phyloP scores from a whole-genome alignment of 2,113 vertebrate species.

The Bos javanicus region DNA sequence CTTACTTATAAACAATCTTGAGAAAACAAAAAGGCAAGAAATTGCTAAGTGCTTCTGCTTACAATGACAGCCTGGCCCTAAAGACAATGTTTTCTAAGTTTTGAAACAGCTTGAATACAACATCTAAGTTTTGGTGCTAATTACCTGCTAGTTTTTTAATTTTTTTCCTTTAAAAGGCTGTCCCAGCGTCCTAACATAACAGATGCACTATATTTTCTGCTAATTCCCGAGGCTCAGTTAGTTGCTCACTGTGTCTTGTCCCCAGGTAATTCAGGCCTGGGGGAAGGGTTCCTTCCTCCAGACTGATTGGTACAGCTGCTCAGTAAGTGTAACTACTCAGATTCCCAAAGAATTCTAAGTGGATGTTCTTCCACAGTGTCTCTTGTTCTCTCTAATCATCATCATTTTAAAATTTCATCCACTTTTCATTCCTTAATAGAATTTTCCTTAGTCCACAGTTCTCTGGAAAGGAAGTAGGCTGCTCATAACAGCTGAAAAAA shows the following conservation, averaged over 20 bases:
- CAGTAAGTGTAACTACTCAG: slow-evolving; percentile 67
- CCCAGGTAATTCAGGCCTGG: slow-evolving; percentile 66
- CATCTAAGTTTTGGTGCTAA: not conserved
- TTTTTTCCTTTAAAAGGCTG: slow-evolving; percentile 38
- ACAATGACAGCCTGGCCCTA: not conserved
- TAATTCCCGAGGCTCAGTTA: slow-evolving; percentile 36
- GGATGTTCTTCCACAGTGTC: slow-evolving; percentile 29
- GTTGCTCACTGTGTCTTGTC: slow-evolving; percentile 41
- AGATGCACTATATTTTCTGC: slow-evolving; percentile 41
- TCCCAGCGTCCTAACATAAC: slow-evolving; percentile 11
- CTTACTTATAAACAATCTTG: not conserved
- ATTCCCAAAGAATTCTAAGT: slow-evolving; percentile 59
- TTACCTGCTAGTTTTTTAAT: slow-evolving; percentile 22
- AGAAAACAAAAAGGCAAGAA: not conserved
- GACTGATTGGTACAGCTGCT: slow-evolving; percentile 71
- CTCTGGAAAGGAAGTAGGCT: not conserved
- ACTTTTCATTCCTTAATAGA: not conserved
- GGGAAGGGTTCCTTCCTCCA: slow-evolving; percentile 62
- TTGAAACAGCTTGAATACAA: slow-evolving; percentile 25
- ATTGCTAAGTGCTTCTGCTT: not conserved
- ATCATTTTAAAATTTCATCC: slow-evolving; percentile 49
- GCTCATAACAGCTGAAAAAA: slow-evolving; percentile 30
- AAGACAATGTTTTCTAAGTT: slow-evolving; percentile 9
- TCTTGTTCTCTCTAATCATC: slow-evolving; percentile 59
- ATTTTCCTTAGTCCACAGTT: not conserved